phyloP scores from a whole-genome alignment of 2,797 vertebrate genomes.

The Ibycter americanus region DNA sequence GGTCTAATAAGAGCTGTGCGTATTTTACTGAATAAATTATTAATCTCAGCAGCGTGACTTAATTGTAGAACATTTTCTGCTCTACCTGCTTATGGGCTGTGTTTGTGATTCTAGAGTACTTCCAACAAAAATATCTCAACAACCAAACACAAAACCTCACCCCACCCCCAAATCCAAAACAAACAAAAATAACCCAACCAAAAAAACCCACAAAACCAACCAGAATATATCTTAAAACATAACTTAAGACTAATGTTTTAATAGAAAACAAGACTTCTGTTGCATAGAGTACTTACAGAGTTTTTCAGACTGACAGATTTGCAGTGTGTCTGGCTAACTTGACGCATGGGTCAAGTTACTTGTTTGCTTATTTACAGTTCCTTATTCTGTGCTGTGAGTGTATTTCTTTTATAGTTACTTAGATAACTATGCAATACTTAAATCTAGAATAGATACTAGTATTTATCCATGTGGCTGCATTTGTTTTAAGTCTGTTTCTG shows the following conservation, averaged over 20 bases:
- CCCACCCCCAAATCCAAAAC: neutral
- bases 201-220: neutral
- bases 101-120: neutral
- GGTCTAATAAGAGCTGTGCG: slow-evolving; percentile 95
- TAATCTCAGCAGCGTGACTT: neutral
- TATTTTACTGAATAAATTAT: neutral
- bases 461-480: neutral
- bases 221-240: neutral
- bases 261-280: neutral
- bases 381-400: neutral
- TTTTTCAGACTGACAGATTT: neutral
- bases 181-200: neutral
- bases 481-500: neutral
- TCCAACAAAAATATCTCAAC: neutral
- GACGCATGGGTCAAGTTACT: neutral
- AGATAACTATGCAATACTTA: neutral
- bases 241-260: neutral
- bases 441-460: neutral
- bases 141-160: neutral
- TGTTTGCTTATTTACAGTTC: neutral
- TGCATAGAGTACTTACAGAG: neutral
- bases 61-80: neutral
- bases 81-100: neutral
- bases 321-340: neutral
- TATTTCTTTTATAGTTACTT: neutral